Conservation (phyloP, 2,797 vertebrate genomes). For the Ceryle rudis region DNA sequence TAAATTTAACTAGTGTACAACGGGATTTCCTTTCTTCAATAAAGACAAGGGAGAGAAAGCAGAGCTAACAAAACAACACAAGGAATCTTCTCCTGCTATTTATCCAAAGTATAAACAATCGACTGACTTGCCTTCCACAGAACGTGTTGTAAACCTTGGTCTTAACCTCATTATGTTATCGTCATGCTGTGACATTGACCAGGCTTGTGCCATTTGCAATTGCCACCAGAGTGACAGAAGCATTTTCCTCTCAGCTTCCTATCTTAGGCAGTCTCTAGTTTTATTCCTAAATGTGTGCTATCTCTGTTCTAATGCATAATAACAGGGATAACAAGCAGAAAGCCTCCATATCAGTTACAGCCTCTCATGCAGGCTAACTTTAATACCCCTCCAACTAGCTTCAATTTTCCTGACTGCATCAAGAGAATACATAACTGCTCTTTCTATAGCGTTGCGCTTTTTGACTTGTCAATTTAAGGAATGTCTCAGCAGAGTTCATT, state of each 20-base stretch:
- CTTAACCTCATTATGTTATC: slow-evolving; percentile 41
- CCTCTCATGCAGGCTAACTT: not conserved
- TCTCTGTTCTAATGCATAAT: slow-evolving; percentile 35
- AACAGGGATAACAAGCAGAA: slow-evolving; percentile 39
- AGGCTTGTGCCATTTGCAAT: slow-evolving; percentile 31
- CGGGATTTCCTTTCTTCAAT: not conserved
- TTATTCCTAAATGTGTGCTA: slow-evolving; percentile 20
- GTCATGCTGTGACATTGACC: slow-evolving; percentile 28
- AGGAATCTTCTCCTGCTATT: not conserved
- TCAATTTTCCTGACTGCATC: not conserved
- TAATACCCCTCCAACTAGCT: slow-evolving; percentile 2
- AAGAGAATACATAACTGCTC: not conserved
- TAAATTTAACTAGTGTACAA: not conserved
- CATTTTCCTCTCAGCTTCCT: slow-evolving; percentile 48
- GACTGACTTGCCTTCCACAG: not conserved
- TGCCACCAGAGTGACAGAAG: slow-evolving; percentile 32
- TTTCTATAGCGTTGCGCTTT: not conserved
- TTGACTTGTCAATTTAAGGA: slow-evolving; percentile 20
- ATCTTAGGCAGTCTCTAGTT: slow-evolving; percentile 16
- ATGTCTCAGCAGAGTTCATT: slow-evolving; percentile 4
- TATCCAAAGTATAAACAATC: not conserved
- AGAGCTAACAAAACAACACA: not conserved
- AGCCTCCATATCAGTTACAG: not conserved
- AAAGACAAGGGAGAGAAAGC: not conserved
- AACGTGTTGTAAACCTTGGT: not conserved